phyloP scores from a whole-genome alignment of 1,140 invertebrate species.

The Bombyx mori region ASM3026992v2 NC_085117.1:18845501-18846000 shows the following conservation, averaged over 20 bases:
- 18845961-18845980: too few species aligned
- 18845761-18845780: slow-evolving; percentile 38
- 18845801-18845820: slow-evolving; percentile 44
- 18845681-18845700: slow-evolving; percentile 50
- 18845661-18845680: slow-evolving; percentile 55
- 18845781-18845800: slow-evolving; percentile 44
- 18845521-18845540: too few species aligned
- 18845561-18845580: too few species aligned
- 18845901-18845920: too few species aligned
- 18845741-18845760: slow-evolving; percentile 37
- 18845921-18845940: too few species aligned
- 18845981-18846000: too few species aligned
- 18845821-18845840: neutral
- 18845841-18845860: neutral
- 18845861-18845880: neutral
- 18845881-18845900: neutral
- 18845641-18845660: slow-evolving; percentile 39
- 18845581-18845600: too few species aligned
- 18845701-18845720: slow-evolving; percentile 55
- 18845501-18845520: too few species aligned
- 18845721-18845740: slow-evolving; percentile 53
- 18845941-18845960: too few species aligned
- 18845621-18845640: neutral
- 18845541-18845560: too few species aligned
- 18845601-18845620: too few species aligned